Conservation (phyloP, 64 coral and sea anemone species). For the Montipora efflorescens region DNA sequence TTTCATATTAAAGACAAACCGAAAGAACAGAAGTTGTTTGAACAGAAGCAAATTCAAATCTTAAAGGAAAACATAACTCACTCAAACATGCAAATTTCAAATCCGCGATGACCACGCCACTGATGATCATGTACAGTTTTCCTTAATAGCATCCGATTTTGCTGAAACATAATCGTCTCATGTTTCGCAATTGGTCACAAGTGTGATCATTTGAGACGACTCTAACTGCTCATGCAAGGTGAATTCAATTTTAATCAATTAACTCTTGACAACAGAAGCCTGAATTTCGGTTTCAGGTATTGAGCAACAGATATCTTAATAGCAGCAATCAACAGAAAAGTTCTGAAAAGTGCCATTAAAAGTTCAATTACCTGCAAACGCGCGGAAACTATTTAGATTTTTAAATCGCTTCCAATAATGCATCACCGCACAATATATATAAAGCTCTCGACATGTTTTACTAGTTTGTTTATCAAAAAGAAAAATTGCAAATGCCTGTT, state of each 20-base stretch:
- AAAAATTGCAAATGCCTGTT: constrained; percentile 15
- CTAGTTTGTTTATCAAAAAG: background rate
- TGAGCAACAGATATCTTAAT: background rate
- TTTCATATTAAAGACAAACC: constrained; percentile 50
- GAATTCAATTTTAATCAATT: background rate
- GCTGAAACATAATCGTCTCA: too few species aligned
- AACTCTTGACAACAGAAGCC: background rate
- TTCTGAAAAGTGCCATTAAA: too few species aligned
- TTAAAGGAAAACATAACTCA: background rate
- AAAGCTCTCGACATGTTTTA: background rate
- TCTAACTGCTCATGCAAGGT: background rate
- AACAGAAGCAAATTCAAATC: constrained; percentile 15
- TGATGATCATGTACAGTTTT: background rate
- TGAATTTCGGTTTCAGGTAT: background rate
- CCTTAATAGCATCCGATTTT: background rate
- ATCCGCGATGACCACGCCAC: background rate
- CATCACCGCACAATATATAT: background rate
- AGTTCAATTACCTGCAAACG: background rate
- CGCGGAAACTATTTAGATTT: background rate
- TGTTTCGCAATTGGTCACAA: background rate
- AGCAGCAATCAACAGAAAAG: too few species aligned
- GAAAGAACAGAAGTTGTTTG: constrained; percentile 57
- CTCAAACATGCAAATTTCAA: background rate
- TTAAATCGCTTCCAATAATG: background rate
- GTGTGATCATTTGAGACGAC: too few species aligned